Evolutionary conservation across 2,113 vertebrate species (phyloP).

Genomic region (Poecilia latipinna): DNA sequence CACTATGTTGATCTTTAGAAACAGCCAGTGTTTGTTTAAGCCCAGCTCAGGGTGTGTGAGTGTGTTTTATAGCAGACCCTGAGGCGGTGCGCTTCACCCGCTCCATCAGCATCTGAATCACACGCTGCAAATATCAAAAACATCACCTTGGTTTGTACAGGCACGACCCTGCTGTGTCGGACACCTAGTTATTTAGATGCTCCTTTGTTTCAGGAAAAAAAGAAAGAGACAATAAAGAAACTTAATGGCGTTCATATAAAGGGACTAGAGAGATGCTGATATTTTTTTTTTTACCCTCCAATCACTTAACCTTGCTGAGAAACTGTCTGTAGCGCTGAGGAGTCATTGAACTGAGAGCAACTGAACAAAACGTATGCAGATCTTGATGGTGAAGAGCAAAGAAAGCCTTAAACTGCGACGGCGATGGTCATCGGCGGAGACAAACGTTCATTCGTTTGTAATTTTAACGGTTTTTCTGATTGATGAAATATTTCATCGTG

Average conservation of each 20-base stretch:
- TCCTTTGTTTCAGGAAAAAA: not conserved
- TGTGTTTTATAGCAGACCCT: constrained; percentile 51
- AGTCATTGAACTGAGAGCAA: not conserved
- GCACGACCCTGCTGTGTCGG: constrained; percentile 27
- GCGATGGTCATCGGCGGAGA: too few species aligned
- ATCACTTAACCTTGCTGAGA: constrained; percentile 1
- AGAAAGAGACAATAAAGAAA: not conserved
- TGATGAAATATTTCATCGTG: not conserved
- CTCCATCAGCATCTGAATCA: constrained; percentile 67
- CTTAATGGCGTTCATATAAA: too few species aligned
- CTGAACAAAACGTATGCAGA: not conserved
- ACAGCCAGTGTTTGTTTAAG: not conserved
- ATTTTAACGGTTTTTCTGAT: not conserved
- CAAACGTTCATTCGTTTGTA: too few species aligned
- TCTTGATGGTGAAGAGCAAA: not conserved
- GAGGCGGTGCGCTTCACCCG: constrained; percentile 61
- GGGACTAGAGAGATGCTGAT: too few species aligned
- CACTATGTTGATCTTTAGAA: not conserved
- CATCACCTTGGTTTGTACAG: constrained; percentile 62
- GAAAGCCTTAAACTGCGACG: too few species aligned
- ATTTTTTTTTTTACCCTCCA: not conserved
- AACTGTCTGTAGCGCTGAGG: not conserved
- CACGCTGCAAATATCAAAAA: constrained; percentile 57
- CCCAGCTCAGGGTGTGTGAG: constrained; percentile 7
- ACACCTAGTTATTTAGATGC: not conserved